Evolutionary conservation across 2,888 invertebrate species (phyloP), one percentile per base, ranked within the genome.

Genomic region (Drosophila borealis): DNA sequence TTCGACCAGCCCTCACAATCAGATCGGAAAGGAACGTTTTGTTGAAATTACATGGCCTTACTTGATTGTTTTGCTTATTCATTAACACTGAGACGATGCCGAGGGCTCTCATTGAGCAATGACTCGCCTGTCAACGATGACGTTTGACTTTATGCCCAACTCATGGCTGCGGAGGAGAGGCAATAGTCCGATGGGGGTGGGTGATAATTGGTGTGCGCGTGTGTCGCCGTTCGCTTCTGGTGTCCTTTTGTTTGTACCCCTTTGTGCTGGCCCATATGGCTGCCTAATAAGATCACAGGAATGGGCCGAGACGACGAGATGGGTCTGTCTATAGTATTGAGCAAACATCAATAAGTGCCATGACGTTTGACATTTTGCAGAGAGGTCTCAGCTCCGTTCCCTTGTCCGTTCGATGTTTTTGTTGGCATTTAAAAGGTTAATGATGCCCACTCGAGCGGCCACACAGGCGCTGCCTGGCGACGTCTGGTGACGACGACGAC

Each of bases 391-490:
- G 46, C 49, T 48, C 14, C 45, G 17, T 53, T 46, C 64, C 25
- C 41, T 60, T 62, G 44, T 53, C 21, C 59, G 42, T 36, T 36
- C 17, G 44, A 59, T 75, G 70, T 78, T 74, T 14, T 68, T 64
- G 67, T 67, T 80, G 69, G 81, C 65, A 71, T 68, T 73, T 62
- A 70, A 80, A 88, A 70, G 80, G 78, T 88, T 88, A 84, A 88
- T 84, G 88, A 88, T 88, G 80, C 68, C 80, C 82, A 76, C 82
- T 79, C 73, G 67, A 74, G 51, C 39, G 83, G 80, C 88, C 83
- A 83, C 83, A 84, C 83, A 86, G 71, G 63, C 80, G 75, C 33
- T 55, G 51, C 34, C 66, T 57, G 64, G 56, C 77, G 67, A 50
- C 67, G 66, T 57, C 48, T 53, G 61, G 41, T 48, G 57, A 48